phyloP scores from a whole-genome alignment of 2,888 invertebrate species.

The Meliscaeva auricollis region DNA sequence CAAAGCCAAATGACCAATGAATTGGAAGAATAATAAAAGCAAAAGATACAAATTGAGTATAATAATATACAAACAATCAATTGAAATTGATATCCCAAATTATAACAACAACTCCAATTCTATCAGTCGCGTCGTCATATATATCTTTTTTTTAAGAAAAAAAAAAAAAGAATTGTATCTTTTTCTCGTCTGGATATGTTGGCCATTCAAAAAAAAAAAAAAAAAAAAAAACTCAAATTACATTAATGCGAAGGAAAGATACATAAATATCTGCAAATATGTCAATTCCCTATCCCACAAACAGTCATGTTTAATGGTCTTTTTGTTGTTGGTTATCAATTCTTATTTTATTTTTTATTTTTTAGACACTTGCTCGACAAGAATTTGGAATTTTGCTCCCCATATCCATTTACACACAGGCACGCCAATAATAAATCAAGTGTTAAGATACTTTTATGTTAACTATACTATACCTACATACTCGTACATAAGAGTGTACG shows the following conservation, averaged over 20 bases:
- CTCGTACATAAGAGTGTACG: too few relatives aligned
- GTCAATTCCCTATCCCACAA: constrained; percentile 55
- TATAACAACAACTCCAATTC: constrained; percentile 10
- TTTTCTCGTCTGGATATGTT: not conserved
- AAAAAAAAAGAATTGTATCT: constrained; percentile 31
- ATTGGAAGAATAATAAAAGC: constrained; percentile 43
- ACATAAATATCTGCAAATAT: constrained; percentile 50
- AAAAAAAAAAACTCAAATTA: constrained; percentile 41
- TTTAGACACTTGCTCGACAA: constrained; percentile 50
- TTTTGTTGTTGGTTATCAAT: constrained; percentile 27
- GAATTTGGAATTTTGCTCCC: constrained; percentile 51
- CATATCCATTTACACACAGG: constrained; percentile 53
- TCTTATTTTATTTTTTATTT: constrained; percentile 18
- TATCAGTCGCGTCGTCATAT: constrained; percentile 9
- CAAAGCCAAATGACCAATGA: constrained; percentile 60
- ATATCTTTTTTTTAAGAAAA: constrained; percentile 13
- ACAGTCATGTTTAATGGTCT: constrained; percentile 50
- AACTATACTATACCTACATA: too few relatives aligned
- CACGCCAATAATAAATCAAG: constrained; percentile 70
- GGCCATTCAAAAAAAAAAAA: not conserved
- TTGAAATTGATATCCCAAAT: constrained; percentile 53
- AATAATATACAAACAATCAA: constrained; percentile 52
- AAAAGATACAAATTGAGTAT: constrained; percentile 35
- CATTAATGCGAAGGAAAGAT: constrained; percentile 47
- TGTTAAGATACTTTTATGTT: constrained; percentile 40